Evolutionary conservation across 2,797 vertebrate genomes (phyloP).

Genomic region (Lophius americanus): DNA sequence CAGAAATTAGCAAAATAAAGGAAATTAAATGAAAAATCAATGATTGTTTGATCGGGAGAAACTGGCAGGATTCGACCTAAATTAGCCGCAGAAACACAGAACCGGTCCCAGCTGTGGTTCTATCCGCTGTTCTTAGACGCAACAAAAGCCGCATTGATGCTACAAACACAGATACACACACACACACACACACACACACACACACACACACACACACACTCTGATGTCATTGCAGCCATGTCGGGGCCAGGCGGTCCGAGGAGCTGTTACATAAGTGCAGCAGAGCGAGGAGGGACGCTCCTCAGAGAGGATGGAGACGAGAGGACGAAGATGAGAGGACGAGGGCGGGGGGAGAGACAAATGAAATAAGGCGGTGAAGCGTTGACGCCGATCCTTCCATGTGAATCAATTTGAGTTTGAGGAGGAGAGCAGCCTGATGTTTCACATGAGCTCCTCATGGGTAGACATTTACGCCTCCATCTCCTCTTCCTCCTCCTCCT

Average conservation of each 20-base stretch:
- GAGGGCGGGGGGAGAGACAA: neutral
- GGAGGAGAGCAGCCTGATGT: no score
- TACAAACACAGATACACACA: constrained; percentile 24
- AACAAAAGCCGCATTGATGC: constrained; percentile 55
- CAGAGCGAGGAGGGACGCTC: constrained; percentile 45
- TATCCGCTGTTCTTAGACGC: constrained; percentile 30
- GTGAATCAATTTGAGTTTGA: neutral
- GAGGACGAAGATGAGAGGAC: constrained; percentile 5
- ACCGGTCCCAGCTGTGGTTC: constrained; percentile 8
- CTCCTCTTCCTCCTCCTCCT: constrained; percentile 18
- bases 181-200: constrained; percentile 25
- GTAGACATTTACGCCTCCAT: constrained; percentile 11
- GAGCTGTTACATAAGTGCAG: constrained; percentile 63
- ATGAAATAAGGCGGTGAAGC: neutral
- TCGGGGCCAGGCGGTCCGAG: constrained; percentile 72
- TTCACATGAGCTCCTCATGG: no score
- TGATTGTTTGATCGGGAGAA: no score
- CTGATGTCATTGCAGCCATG: constrained; percentile 61
- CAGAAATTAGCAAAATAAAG: no score
- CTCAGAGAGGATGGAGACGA: constrained; percentile 37
- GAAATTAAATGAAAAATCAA: no score
- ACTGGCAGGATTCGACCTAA: neutral
- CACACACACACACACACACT: constrained; percentile 19
- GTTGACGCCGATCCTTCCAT: neutral
- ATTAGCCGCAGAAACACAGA: neutral